Conservation (phyloP, 35 echinoderm and acorn worm species). For the Patiria miniata region DNA sequence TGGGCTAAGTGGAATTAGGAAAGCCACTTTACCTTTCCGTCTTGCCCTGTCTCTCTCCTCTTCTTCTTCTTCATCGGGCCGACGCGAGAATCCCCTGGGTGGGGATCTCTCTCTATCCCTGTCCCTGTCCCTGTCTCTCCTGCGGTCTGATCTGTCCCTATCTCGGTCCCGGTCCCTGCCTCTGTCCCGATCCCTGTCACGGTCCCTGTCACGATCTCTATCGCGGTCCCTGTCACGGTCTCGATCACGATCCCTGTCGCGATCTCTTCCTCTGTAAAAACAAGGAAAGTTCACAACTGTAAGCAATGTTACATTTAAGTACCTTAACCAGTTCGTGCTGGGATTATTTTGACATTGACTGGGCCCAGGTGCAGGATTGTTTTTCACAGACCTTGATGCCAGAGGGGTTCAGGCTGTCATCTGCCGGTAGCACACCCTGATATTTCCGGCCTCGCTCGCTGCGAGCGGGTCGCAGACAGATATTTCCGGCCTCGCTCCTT, state of each 20-base stretch:
- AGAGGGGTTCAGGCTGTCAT: no score
- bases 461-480: no score
- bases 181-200: slow-evolving; percentile 36
- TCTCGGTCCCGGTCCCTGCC: slow-evolving; percentile 45
- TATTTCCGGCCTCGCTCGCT: no score
- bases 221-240: slow-evolving; percentile 21
- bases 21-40: slow-evolving; percentile 63
- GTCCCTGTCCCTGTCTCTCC: slow-evolving; percentile 69
- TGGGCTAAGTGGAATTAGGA: neutral
- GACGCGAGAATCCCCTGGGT: slow-evolving; percentile 86
- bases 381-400: no score
- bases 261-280: neutral
- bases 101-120: slow-evolving; percentile 69
- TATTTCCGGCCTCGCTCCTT: no score
- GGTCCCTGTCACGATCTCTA: slow-evolving; percentile 4
- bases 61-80: slow-evolving; percentile 91
- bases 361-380: no score
- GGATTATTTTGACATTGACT: no score
- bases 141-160: slow-evolving; percentile 57
- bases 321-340: no score
- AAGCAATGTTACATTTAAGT: no score
- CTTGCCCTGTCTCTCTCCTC: slow-evolving; percentile 82
- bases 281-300: neutral
- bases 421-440: no score
- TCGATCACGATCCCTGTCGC: neutral